These are phyloP conservation scores for Protomyctophum bolini DNA, from an alignment of 2,113 vertebrate species.

Conservation along the genomic window DNA sequence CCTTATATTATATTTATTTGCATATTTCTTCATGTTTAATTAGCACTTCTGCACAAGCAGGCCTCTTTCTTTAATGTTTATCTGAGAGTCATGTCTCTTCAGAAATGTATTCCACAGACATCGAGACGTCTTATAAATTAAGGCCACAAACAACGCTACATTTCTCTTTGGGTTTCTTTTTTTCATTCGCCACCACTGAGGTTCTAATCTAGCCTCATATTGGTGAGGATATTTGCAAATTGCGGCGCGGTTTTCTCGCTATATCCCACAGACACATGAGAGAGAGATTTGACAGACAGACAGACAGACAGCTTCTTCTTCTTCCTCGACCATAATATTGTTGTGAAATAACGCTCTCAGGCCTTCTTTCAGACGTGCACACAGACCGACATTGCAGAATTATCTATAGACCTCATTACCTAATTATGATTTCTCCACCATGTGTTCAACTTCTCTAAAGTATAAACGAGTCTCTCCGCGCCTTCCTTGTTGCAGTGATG, in stretches of 20 bases:
- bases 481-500: constrained; percentile 9
- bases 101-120: not conserved
- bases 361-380: not conserved
- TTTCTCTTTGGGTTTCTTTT: too few relatives aligned
- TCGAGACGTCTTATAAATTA: not conserved
- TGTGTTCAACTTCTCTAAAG: not conserved
- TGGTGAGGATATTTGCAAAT: not conserved
- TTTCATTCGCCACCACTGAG: not conserved
- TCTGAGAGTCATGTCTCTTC: too few relatives aligned
- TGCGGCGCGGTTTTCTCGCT: not conserved
- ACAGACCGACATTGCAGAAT: not conserved
- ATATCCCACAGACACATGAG: constrained; percentile 6
- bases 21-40: not conserved
- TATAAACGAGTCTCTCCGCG: too few relatives aligned
- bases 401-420: constrained; percentile 7
- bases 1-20: not conserved
- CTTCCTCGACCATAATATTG: too few relatives aligned
- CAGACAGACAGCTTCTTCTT: not conserved
- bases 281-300: too few relatives aligned
- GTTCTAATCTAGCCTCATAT: too few relatives aligned
- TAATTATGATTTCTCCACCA: constrained; percentile 5
- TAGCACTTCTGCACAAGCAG: not conserved
- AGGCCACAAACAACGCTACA: not conserved
- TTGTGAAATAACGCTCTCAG: constrained; percentile 10
- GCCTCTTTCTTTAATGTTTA: too few relatives aligned